These are phyloP conservation scores for Zootoca vivipara DNA, from an alignment of 2,113 vertebrate species.

Conservation along the genomic window DNA sequence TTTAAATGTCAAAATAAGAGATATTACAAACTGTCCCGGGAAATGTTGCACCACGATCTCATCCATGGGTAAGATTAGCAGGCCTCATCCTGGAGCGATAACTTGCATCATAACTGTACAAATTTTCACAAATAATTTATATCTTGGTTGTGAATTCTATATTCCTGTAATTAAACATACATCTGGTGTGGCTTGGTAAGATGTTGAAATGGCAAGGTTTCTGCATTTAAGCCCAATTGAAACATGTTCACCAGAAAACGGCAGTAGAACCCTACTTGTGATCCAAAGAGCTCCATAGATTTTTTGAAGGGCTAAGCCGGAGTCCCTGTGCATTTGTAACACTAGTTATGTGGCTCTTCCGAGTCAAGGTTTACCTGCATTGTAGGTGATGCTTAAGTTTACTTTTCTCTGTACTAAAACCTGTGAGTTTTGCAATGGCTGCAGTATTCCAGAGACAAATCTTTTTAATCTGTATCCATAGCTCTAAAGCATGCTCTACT, in stretches of 20 bases:
- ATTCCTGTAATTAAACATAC: background rate
- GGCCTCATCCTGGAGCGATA: background rate
- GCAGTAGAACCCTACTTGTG: background rate
- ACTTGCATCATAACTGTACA: background rate
- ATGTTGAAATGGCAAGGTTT: background rate
- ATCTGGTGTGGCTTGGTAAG: no score
- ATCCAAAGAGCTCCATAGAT: background rate
- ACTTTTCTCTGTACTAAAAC: constrained; percentile 3
- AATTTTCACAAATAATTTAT: background rate
- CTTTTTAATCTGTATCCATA: background rate
- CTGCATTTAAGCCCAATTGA: background rate
- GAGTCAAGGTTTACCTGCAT: background rate
- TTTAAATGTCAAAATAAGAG: background rate
- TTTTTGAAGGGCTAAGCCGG: background rate
- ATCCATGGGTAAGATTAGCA: background rate
- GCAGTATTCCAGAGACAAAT: background rate
- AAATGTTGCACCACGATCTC: background rate
- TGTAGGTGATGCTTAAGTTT: background rate
- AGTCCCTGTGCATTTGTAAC: background rate
- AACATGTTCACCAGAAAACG: background rate
- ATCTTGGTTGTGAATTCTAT: background rate
- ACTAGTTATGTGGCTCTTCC: background rate
- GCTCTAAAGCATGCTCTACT: constrained; percentile 17
- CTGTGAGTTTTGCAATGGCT: constrained; percentile 13
- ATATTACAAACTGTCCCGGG: background rate